phyloP scores from a whole-genome alignment of 2,797 vertebrate genomes.

The Carduelis carduelis region DNA sequence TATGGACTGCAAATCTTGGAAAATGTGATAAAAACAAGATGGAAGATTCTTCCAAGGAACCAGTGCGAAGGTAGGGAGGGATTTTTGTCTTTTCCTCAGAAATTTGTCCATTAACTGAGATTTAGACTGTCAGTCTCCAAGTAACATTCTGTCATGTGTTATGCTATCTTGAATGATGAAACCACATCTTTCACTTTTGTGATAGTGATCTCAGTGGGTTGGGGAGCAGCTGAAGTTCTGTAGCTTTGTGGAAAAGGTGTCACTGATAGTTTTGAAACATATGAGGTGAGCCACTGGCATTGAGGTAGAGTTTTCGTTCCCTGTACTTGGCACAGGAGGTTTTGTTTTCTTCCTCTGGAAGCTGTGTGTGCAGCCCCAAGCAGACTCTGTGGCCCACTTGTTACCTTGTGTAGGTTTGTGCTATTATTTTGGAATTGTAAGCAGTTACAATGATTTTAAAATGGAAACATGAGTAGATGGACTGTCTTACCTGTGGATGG shows the following conservation, averaged over 20 bases:
- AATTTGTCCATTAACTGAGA: background rate
- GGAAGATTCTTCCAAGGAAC: slow-evolving; percentile 98
- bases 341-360: background rate
- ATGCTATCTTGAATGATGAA: background rate
- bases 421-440: background rate
- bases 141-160: background rate
- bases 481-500: background rate
- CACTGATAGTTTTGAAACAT: background rate
- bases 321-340: background rate
- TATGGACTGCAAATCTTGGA: slow-evolving; percentile 98
- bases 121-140: background rate
- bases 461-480: background rate
- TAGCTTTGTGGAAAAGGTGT: background rate
- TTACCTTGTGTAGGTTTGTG: background rate
- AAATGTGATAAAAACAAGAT: slow-evolving; percentile 98
- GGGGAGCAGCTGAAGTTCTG: background rate
- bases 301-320: background rate
- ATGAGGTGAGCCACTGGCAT: background rate
- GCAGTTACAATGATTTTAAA: background rate
- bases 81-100: background rate
- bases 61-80: slow-evolving; percentile 92
- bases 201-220: background rate
- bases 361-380: background rate
- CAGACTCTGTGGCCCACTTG: background rate
- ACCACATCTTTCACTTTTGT: background rate